phyloP scores from a whole-genome alignment of 2,888 invertebrate genomes.

The Euphydryas editha region DNA sequence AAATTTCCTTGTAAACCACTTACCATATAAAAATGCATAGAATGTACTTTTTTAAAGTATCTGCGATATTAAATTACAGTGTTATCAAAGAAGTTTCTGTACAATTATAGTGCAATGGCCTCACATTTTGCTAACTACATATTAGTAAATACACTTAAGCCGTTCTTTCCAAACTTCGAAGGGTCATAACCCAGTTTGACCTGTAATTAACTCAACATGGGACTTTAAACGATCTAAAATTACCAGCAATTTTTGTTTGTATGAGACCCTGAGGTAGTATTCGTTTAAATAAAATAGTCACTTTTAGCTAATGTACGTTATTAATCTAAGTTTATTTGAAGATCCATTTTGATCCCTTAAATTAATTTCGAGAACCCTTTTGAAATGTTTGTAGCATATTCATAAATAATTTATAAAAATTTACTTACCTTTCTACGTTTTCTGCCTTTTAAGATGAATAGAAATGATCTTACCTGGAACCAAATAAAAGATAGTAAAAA shows the following conservation, averaged over 20 bases:
- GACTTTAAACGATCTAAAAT: conserved; percentile 63
- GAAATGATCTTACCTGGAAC: conserved; percentile 61
- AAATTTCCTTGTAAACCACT: not conserved
- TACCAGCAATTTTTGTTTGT: conserved; percentile 33
- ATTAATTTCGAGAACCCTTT: not conserved
- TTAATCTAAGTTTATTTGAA: not conserved
- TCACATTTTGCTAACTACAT: conserved; percentile 47
- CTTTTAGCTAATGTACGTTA: not conserved
- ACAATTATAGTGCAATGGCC: conserved; percentile 50
- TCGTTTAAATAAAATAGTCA: conserved; percentile 19
- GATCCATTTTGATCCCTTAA: not conserved
- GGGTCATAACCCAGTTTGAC: conserved; percentile 67
- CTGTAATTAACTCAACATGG: conserved; percentile 75
- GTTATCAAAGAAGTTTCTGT: conserved; percentile 33
- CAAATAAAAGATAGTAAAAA: conserved; percentile 39
- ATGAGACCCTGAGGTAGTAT: conserved; percentile 23
- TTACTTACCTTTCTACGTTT: not conserved
- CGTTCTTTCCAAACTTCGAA: conserved; percentile 59
- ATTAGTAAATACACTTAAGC: conserved; percentile 54
- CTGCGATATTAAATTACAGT: conserved; percentile 29
- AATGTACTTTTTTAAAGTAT: not conserved
- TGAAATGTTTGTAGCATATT: not conserved
- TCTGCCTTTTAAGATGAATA: not conserved
- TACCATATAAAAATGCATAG: not conserved
- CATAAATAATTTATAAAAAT: not conserved